Base-by-base conservation (phyloP, 2,113 vertebrate genomes). In the Amblyopsis rosae region DNA sequence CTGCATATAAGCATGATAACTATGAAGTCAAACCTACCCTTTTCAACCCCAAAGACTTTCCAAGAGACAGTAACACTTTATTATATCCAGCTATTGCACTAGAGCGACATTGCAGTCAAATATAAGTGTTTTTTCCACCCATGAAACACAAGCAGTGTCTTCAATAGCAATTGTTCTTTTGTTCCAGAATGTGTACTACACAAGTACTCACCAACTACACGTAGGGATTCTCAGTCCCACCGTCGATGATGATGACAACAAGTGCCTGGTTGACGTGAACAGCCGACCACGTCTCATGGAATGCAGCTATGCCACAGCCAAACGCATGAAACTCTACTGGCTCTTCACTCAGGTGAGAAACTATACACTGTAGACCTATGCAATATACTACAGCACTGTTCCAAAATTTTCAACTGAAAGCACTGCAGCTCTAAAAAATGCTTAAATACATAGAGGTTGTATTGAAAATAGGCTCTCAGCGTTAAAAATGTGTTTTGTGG, bases 251-350 rank as follows among this genome's bases (percentile, higher is more conserved):
- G 95, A 96, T 3, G 98, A 99, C 93, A 99, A 98, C 92, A 94
- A 96, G 91, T 99, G 98, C 92, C 93, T 99, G 94, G 98, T 99
- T 86, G 98, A 99, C 33, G 95, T 99, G 85, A 98, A 98, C 82
- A 91, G 96, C 87, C 91, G 93, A 63, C 95, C 95, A 1, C 91
- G 96, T 75, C 96, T 99, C 87, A 95, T 99, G 11, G 98, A 99
- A 87, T 99, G 98, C 92, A 95, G 94, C 88, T 98, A 98, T 2
- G 97, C 98, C 81, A 90, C 94, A 82, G 93, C 95, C 87, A 99
- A 98, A 91, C 94, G 96, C 82, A 98, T 99, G 97, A 98, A 98
- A 90, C 93, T 98, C 62, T 93, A 96, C 90, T 99, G 98, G 98
- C 92, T 96, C 73, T 98, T 99, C 90, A 95, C 95, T 93, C 96